Conservation (phyloP, 2,888 invertebrate species). For the Dolichopus griseipennis region DNA sequence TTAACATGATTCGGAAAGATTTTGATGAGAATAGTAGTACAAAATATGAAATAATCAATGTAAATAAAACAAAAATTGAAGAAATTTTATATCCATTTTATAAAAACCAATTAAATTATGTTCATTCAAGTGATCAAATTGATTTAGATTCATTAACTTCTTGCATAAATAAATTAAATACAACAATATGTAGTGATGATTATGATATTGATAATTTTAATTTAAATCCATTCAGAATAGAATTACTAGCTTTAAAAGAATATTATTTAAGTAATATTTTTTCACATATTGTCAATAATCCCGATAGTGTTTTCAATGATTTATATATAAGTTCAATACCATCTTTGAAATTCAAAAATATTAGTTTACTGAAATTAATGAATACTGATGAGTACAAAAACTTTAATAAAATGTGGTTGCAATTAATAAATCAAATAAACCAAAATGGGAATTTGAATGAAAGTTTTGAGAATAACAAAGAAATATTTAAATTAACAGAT, state of each 20-base stretch:
- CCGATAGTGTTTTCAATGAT: not conserved
- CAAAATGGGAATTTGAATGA: constrained; percentile 17
- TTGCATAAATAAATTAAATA: not conserved
- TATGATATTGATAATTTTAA: not conserved
- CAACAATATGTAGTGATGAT: not conserved
- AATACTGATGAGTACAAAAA: constrained; percentile 23
- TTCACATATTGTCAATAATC: not conserved
- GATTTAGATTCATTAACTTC: not conserved
- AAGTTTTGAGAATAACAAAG: constrained; percentile 18
- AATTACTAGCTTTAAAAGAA: constrained; percentile 21
- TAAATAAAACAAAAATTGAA: not conserved
- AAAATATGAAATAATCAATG: not conserved
- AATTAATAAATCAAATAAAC: constrained; percentile 21
- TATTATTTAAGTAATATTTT: constrained; percentile 15
- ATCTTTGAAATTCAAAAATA: constrained; percentile 26
- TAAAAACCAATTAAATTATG: not conserved
- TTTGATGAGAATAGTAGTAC: not conserved
- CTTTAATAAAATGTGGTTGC: constrained; percentile 24
- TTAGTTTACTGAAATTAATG: constrained; percentile 28
- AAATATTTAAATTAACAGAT: constrained; percentile 25
- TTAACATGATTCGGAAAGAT: not conserved
- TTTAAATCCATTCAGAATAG: constrained; percentile 2
- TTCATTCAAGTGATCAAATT: not conserved
- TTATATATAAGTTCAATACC: constrained; percentile 18
- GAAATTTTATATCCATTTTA: not conserved